phyloP scores from a whole-genome alignment of 1,140 invertebrate species.

The Lerema accius region DNA sequence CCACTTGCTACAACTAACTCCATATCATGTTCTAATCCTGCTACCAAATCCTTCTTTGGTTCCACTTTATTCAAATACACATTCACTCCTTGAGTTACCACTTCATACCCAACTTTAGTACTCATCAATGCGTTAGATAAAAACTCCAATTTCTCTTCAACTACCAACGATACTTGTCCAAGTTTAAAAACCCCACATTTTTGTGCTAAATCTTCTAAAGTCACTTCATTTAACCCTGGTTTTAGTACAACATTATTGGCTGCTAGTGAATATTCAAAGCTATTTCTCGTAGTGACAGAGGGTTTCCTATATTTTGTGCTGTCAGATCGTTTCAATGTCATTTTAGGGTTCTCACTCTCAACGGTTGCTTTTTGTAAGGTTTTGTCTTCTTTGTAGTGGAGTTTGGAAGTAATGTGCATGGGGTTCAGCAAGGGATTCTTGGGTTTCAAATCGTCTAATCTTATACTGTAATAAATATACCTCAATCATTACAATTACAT shows the following conservation, averaged over 20 bases:
- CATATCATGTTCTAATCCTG: constrained; percentile 88
- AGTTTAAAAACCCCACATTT: constrained; percentile 85
- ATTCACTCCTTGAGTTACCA: constrained; percentile 74
- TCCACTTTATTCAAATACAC: constrained; percentile 82
- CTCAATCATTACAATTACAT: too few relatives aligned
- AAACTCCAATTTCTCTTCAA: constrained; percentile 86
- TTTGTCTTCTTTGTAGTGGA: constrained; percentile 92
- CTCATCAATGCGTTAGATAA: constrained; percentile 81
- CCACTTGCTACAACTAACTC: constrained; percentile 87
- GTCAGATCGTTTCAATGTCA: constrained; percentile 84
- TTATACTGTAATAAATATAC: constrained; percentile 79
- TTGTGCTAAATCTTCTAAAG: constrained; percentile 84
- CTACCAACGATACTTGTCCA: constrained; percentile 84
- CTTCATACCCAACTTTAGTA: constrained; percentile 72
- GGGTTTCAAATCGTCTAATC: constrained; percentile 84
- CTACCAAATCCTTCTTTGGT: constrained; percentile 85
- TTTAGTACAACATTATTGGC: constrained; percentile 80
- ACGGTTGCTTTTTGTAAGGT: constrained; percentile 87
- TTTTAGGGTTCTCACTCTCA: constrained; percentile 84
- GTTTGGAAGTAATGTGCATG: constrained; percentile 86
- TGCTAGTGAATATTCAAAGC: constrained; percentile 86
- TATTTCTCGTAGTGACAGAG: constrained; percentile 79
- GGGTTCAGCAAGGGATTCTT: constrained; percentile 83
- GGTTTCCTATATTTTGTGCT: constrained; percentile 84
- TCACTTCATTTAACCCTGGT: constrained; percentile 89